Conservation (phyloP, 2,888 invertebrate genomes). For the Macropis europaea region DNA sequence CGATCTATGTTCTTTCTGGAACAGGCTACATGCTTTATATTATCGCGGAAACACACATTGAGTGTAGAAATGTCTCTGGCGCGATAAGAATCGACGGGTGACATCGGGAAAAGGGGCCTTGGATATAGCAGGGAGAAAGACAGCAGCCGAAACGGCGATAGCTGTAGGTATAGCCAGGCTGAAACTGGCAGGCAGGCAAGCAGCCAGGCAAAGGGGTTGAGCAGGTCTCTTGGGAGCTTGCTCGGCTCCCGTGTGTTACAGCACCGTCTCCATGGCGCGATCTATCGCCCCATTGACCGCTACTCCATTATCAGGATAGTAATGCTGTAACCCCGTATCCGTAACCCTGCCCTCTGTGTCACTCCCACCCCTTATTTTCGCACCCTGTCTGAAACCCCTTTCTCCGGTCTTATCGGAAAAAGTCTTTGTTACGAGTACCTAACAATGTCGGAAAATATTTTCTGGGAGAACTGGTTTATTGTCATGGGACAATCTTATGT, state of each 20-base stretch:
- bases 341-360: slow-evolving; percentile 54
- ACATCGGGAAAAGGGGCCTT: slow-evolving; percentile 12
- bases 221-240: slow-evolving; percentile 64
- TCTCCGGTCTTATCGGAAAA: slow-evolving; percentile 71
- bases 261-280: slow-evolving; percentile 64
- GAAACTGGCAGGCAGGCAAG: slow-evolving; percentile 47
- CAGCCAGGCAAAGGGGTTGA: slow-evolving; percentile 37
- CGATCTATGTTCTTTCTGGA: neutral
- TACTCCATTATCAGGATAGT: slow-evolving; percentile 75
- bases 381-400: slow-evolving; percentile 55
- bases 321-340: slow-evolving; percentile 69
- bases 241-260: slow-evolving; percentile 63
- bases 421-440: slow-evolving; percentile 32
- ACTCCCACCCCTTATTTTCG: slow-evolving; percentile 29
- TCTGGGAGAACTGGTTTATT: slow-evolving; percentile 5
- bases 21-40: slow-evolving; percentile 22
- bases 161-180: slow-evolving; percentile 25
- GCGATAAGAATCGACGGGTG: slow-evolving; percentile 54
- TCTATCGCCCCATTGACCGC: slow-evolving; percentile 75
- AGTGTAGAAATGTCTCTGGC: slow-evolving; percentile 23
- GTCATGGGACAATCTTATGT: neutral
- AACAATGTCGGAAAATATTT: slow-evolving; percentile 19
- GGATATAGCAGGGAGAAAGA: slow-evolving; percentile 37
- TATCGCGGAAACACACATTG: slow-evolving; percentile 36
- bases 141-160: slow-evolving; percentile 33